Base-by-base conservation (phyloP, 1,140 invertebrate genomes). In the Orius laevigatus region DNA sequence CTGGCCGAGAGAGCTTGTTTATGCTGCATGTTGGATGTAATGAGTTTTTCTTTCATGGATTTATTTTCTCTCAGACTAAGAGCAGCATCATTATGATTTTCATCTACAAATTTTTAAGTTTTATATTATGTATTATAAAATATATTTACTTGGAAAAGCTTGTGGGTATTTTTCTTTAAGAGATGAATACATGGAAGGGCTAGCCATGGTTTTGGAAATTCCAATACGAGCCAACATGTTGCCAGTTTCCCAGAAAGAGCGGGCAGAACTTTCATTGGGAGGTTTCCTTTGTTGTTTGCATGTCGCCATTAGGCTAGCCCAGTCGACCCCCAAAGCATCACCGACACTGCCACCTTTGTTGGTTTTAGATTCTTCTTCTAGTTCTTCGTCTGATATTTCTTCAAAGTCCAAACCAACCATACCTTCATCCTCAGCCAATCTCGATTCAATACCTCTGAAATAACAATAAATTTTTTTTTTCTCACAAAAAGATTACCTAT, bases 321-420 rank as follows among this genome's bases (percentile, higher is more conserved):
- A 92, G 63, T 92, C 87, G 1, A 91, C 86, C n/a, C 86, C 84
- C 9, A 92, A 62, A 12, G 84, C 84, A 66, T 90, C 86, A 15
- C 34, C 45, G 5, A 48, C 45, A 20, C 47, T 50, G 0, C 33
- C 38, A 47, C 55, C 53, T 55, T 58, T 62, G 55, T 59, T 59
- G 46, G 58, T 42, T 53, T 55, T 55, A 18, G 55, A 51, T 47
- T 85, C 83, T 62, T 88, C 83, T 60, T 86, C 84, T 5, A 87
- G 63, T 61, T 89, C 84, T 49, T 85, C 84, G 64, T 89, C 84
- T 15, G 84, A 88, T 55, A 87, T 88, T 68, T 87, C 84, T 66
- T 89, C 84, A 67, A 89, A 88, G 56, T 86, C 84, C 61, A 87
- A 73, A 55, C 78, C 72, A 52, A 79, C 73, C 62, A 77, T 76